These are phyloP conservation scores for Clitarchus hookeri DNA, from an alignment of 2,888 invertebrate species.

Conservation along the genomic window DNA sequence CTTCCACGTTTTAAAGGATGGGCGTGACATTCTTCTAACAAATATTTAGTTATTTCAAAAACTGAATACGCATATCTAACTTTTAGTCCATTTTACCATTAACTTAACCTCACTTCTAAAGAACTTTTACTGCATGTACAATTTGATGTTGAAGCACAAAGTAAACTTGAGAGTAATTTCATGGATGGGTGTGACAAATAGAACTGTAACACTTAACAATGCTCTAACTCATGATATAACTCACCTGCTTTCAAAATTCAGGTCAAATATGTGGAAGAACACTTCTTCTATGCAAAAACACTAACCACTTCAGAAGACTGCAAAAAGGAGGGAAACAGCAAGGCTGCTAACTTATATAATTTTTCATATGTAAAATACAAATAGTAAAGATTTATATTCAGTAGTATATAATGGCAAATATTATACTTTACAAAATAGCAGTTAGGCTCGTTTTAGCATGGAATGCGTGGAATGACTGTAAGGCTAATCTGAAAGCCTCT, in stretches of 20 bases:
- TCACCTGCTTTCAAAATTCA: not conserved
- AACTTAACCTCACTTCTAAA: conserved; percentile 2
- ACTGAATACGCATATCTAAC: not conserved
- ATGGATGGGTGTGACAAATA: not conserved
- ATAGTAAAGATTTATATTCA: not conserved
- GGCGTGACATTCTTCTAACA: not conserved
- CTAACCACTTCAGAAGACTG: not conserved
- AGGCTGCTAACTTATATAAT: not conserved
- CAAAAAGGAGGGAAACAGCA: not conserved
- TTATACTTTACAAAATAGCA: no score
- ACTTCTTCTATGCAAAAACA: not conserved
- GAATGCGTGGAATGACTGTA: no score
- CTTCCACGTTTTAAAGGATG: not conserved
- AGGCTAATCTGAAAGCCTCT: no score
- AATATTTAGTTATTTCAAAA: not conserved
- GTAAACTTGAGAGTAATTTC: not conserved
- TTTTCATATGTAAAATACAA: conserved; percentile 10
- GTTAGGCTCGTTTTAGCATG: no score
- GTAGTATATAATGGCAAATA: not conserved
- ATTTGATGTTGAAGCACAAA: not conserved
- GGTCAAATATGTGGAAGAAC: not conserved
- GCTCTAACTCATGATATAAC: not conserved
- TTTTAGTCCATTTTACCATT: not conserved
- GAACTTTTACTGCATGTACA: not conserved
- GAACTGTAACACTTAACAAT: not conserved